Conservation (phyloP, 2,797 vertebrate species). For the Artibeus lituratus region DNA sequence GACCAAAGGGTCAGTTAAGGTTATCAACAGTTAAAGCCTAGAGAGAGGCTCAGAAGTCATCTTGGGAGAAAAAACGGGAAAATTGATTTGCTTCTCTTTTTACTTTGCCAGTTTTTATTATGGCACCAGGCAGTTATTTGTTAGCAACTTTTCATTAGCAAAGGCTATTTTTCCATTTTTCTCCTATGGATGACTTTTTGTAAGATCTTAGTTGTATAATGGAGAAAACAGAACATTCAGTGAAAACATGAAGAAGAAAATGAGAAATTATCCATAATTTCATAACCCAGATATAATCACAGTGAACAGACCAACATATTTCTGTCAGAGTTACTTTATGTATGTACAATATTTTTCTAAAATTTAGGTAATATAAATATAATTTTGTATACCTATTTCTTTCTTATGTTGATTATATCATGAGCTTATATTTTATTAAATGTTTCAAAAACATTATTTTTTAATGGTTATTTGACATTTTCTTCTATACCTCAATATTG, state of each 20-base stretch:
- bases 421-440: conserved; percentile 15
- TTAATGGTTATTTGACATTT: background rate
- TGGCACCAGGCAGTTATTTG: background rate
- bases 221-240: background rate
- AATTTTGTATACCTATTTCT: background rate
- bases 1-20: background rate
- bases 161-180: background rate
- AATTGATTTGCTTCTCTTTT: background rate
- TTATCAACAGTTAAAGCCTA: background rate
- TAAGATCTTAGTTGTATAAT: conserved; percentile 28
- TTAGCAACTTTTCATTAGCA: background rate
- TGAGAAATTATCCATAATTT: background rate
- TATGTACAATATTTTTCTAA: background rate
- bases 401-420: background rate
- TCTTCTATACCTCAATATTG: background rate
- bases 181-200: background rate
- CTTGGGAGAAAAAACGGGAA: background rate
- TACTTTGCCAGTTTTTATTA: background rate
- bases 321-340: background rate
- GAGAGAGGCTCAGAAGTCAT: background rate
- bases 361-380: background rate
- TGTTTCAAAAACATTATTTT: background rate
- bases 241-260: conserved; percentile 11
- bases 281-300: background rate
- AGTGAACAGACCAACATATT: background rate